These are phyloP conservation scores for Liolophura sinensis DNA, from an alignment of 1,140 invertebrate genomes.

Conservation along the genomic window DNA sequence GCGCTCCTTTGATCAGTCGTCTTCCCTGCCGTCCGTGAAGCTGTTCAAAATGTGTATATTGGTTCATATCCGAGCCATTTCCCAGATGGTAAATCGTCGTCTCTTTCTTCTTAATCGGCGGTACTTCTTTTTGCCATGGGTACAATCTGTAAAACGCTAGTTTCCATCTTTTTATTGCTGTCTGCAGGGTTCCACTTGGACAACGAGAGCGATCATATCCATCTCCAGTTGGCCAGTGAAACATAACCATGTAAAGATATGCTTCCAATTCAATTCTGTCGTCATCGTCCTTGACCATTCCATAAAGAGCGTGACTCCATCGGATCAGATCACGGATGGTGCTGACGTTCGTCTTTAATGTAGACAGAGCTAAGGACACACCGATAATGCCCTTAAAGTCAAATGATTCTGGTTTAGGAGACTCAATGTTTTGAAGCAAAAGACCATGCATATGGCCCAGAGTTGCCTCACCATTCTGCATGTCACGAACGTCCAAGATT, in stretches of 20 bases:
- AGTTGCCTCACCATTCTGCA: neutral
- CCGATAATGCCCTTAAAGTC: conserved; percentile 15
- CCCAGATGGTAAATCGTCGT: conserved; percentile 28
- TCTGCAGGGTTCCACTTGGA: conserved; percentile 7
- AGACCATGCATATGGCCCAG: neutral
- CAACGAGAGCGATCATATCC: conserved; percentile 8
- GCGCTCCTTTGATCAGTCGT: conserved; percentile 13
- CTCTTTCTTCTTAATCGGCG: conserved; percentile 11
- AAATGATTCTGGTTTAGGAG: conserved; percentile 6
- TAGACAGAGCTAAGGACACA: conserved; percentile 10
- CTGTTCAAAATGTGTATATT: conserved; percentile 18
- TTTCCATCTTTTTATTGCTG: conserved; percentile 17
- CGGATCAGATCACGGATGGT: conserved; percentile 7
- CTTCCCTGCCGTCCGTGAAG: conserved; percentile 6
- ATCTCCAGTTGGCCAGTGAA: conserved; percentile 29
- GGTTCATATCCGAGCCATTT: conserved; percentile 7
- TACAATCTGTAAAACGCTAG: conserved; percentile 12
- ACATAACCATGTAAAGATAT: conserved; percentile 24
- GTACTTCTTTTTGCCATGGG: conserved; percentile 11
- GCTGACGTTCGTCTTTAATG: neutral
- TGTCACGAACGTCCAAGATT: conserved; percentile 16
- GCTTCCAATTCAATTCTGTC: conserved; percentile 23
- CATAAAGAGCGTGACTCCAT: conserved; percentile 12
- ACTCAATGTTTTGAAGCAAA: conserved; percentile 10
- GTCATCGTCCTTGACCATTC: neutral